Base-by-base conservation (phyloP, 2,113 vertebrate genomes). In the Oxyura jamaicensis region DNA sequence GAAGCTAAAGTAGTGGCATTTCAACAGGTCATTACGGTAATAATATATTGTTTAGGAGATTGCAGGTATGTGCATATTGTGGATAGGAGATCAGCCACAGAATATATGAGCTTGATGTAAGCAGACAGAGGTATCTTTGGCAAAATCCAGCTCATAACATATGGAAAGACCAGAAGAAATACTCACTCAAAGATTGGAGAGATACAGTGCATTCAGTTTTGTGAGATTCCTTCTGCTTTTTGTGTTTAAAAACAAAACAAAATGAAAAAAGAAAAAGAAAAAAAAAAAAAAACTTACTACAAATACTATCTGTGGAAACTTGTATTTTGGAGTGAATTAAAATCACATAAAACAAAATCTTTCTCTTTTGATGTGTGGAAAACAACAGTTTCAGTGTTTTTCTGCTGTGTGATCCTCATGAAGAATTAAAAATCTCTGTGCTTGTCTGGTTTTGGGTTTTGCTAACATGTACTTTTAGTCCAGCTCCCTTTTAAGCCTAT, bases 401-500 rank as follows among this genome's bases (percentile, higher is more conserved):
- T 55, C 41, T 76, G 31, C 14, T 50, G 25, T 46, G 28, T 31
- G 35, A 77, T 91, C 23, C 28, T 88, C 35, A 77, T 5, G n/a
- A 79, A 39, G 28, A 66, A 84, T 72, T 35, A 80, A 63, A 83
- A 42, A 52, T 65, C 10, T 41, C 36, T 67, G 1, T 46, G n/a
- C 13, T 16, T 77, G 29, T 80, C 89, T 94, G 63, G 31, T 76
- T 89, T 71, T 0, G 1, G 41, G 59, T 83, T 88, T 84, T 88
- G 55, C 46, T 75, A 88, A n/a, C 60, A 52, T 5, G 11, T 9
- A 15, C 39, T 22, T 18, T 17, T 5, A 85, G 50, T 92, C 59
- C 67, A 88, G 8, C 3, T 6, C 35, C 8, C 42, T 85, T 91
- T 96, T 84, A 90, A 94, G 82, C 56, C 55, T 92, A 10, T 80